These are phyloP conservation scores for Heteromormyrus szaboi DNA, from an alignment of 2,797 vertebrate genomes.

Conservation along the genomic window DNA sequence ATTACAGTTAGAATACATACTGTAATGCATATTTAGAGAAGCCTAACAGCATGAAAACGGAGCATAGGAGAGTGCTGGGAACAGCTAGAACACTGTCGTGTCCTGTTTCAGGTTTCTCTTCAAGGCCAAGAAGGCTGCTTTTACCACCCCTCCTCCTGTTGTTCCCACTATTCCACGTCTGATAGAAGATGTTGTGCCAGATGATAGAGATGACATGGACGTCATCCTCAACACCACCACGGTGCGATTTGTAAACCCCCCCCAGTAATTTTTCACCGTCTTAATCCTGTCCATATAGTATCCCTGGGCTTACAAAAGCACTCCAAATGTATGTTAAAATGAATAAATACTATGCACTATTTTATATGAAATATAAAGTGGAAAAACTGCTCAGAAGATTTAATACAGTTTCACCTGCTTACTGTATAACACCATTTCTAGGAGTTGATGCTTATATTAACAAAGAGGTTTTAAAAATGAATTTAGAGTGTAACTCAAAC, in stretches of 20 bases:
- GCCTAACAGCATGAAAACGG: background rate
- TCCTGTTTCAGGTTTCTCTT: conserved; percentile 74
- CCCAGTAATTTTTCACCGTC: background rate
- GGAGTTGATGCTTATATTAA: background rate
- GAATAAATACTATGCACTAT: background rate
- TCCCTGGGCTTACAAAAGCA: background rate
- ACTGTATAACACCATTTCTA: background rate
- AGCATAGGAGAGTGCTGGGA: background rate
- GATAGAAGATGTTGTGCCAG: conserved; percentile 81
- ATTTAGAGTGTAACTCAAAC: background rate
- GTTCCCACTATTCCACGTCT: conserved; percentile 76
- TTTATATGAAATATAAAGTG: background rate
- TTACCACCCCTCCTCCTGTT: conserved; percentile 71
- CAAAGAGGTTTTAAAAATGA: background rate
- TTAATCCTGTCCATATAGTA: background rate
- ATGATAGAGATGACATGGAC: conserved; percentile 82
- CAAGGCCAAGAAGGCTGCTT: conserved; percentile 84
- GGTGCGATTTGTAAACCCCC: conserved; percentile 48
- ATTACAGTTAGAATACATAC: background rate
- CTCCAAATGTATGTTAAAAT: background rate
- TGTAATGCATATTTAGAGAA: background rate
- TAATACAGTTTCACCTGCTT: background rate
- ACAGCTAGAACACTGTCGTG: background rate
- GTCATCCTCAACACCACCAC: conserved; percentile 90
- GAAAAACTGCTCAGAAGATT: background rate